A percentile compares a stretch with the other conserved stretches of the same genome.
These are phyloP conservation scores for Tachina fera DNA, from an alignment of 2,888 invertebrate species.

Conservation along the genomic window DNA sequence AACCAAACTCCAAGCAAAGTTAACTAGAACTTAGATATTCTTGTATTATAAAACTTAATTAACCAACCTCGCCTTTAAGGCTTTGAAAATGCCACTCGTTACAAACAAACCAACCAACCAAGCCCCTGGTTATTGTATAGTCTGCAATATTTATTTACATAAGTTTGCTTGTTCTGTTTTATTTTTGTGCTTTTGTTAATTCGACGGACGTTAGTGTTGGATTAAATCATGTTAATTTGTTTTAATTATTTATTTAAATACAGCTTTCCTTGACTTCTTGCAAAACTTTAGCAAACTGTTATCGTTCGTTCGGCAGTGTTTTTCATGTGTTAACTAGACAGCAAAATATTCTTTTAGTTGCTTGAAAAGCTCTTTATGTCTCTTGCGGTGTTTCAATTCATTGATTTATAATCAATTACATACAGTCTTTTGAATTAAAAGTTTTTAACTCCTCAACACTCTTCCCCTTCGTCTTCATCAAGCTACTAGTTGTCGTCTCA, in stretches of 20 bases:
- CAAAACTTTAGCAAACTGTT: constrained; percentile 17
- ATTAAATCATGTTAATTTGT: constrained; percentile 66
- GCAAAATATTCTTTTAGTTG: constrained; percentile 33
- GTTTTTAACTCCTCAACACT: not conserved
- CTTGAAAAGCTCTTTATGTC: constrained; percentile 9
- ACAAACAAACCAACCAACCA: constrained; percentile 31
- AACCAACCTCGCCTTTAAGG: constrained; percentile 44
- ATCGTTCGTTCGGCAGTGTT: constrained; percentile 16
- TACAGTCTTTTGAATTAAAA: constrained; percentile 41
- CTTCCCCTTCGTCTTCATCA: not conserved
- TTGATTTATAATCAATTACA: constrained; percentile 66
- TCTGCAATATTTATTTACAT: constrained; percentile 1
- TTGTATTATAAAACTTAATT: constrained; percentile 48
- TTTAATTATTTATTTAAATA: constrained; percentile 69
- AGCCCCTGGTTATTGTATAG: constrained; percentile 5
- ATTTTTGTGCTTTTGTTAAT: constrained; percentile 6
- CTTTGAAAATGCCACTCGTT: not conserved
- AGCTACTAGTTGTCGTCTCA: not conserved
- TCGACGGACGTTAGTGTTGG: constrained; percentile 24
- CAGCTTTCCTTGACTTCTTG: constrained; percentile 51
- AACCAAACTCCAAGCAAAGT: constrained; percentile 32
- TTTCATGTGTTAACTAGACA: constrained; percentile 37
- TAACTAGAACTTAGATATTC: constrained; percentile 18
- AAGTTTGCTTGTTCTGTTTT: not conserved
- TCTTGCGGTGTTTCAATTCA: constrained; percentile 55